These are phyloP conservation scores for Vidua macroura DNA, from an alignment of 2,113 vertebrate species.

Conservation along the genomic window DNA sequence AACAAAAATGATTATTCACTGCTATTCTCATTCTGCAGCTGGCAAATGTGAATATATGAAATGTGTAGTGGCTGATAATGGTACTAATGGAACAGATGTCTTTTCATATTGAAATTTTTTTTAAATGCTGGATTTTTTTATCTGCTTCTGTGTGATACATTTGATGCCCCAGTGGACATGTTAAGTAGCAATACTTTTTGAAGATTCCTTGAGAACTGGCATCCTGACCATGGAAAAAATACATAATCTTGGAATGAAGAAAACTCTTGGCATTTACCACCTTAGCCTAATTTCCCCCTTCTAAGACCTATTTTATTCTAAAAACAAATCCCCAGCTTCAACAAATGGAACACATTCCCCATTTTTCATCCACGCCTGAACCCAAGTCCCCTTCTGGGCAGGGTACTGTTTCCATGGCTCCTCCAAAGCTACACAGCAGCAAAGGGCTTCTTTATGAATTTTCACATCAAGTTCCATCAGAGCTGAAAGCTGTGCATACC, in stretches of 20 bases:
- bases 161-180: not conserved
- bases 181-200: not conserved
- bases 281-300: not conserved
- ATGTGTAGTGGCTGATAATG: slow-evolving; percentile 16
- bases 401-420: not conserved
- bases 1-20: not conserved
- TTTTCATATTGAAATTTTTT: not conserved
- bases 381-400: too few species aligned
- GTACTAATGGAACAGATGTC: not conserved
- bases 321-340: not conserved
- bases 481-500: not conserved
- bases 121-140: not conserved
- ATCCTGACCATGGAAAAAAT: not conserved
- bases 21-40: not conserved
- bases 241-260: not conserved
- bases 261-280: not conserved
- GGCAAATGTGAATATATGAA: not conserved
- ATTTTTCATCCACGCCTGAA: not conserved
- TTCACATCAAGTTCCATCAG: not conserved
- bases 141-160: not conserved
- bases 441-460: not conserved
- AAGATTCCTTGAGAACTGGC: not conserved
- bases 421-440: not conserved
- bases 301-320: not conserved
- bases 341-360: not conserved